Evolutionary conservation across 2,888 invertebrate genomes (phyloP), one percentile per base, ranked within the genome.

Genomic region (Tetrapedia diversipes): DNA sequence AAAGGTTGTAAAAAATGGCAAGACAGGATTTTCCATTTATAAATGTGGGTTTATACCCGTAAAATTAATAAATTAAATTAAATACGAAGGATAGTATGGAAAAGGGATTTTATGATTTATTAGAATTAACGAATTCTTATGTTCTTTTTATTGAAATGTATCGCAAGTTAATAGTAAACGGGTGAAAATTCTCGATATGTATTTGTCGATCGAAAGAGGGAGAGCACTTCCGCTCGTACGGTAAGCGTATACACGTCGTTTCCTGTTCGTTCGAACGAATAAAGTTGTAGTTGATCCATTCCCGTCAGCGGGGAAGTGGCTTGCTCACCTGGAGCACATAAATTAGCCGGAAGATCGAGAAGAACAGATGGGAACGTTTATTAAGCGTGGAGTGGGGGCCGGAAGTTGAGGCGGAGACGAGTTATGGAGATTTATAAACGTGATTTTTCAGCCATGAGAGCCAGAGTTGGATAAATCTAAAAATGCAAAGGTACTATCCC

Each of bases 361-460:
- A 19, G 27, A n/a, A 37, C 14, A 4, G 49, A 19, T 4, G 1
- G 29, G 22, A 19, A 19, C 16, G 37, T 64, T 69, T 24, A 29
- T 64, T 56, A 64, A 70, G 6, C 29, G 49, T 24, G 8, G 6
- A 19, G 8, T 8, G 19, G 53, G 27, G 10, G 22, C 8, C 16
- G 53, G 53, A 39, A 56, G 37, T 22, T 6, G 27, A 22, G 27
- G n/a, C 34, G 45, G 34, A 2, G 14, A 16, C 41, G 39, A 34
- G 43, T 47, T 53, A 34, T 41, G 24, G 34, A 69, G 68, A 70
- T 70, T 65, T 65, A 64, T 70, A 39, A 56, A 39, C n/a, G 54
- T 39, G 8, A 47, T 56, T 56, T 65, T 4, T 16, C 16, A 22
- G n/a, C 16, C 2, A 39, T 10, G 11, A n/a, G 8, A 41, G 19